Base-by-base conservation (phyloP, 2,888 invertebrate species). In the Lithophane socia region DNA sequence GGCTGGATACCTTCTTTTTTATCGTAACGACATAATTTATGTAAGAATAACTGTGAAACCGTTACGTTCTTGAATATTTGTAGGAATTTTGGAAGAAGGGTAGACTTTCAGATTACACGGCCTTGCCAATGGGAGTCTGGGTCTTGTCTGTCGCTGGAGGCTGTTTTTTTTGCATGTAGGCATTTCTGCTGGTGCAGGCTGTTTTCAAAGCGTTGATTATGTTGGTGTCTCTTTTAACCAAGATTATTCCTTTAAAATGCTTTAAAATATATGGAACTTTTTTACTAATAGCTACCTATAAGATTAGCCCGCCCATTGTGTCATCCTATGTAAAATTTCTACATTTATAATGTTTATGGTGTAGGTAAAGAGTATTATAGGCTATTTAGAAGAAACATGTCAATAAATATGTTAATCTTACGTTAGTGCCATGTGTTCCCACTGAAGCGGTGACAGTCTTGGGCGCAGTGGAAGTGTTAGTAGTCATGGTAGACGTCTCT, bases 401-500 rank as follows among this genome's bases (percentile, higher is more conserved):
- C 3, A 49, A 24, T 66, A 21, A 44, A 76, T 12, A 58, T 54
- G 4, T 44, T 37, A 12, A 2, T 88, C 94, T 94, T 90, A 98
- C 97, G 92, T 97, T 98, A 85, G 94, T 92, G 91, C 97, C 98
- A 91, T 98, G 98, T 56, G 97, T 97, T 86, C 98, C 98, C 80
- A 98, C 98, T 47, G 97, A 97, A 66, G 97, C 97, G 63, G 97
- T 97, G 75, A 97, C 97, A 79, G 97, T 97, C 92, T 97, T 97
- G 73, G 97, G 97, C 70, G 97, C 97, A 56, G 97, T 97, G 47
- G 97, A 96, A 61, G 97, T 97, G 89, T 97, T 97, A 44, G 97
- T 97, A 29, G 97, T 97, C 97, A 97, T 97, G 60, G 98, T 97
- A 47, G 97, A 97, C 21, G 98, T 97, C 92, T 98, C 98, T 91